Conservation (phyloP, 2,113 vertebrate species). For the Nothoprocta pentlandii region DNA sequence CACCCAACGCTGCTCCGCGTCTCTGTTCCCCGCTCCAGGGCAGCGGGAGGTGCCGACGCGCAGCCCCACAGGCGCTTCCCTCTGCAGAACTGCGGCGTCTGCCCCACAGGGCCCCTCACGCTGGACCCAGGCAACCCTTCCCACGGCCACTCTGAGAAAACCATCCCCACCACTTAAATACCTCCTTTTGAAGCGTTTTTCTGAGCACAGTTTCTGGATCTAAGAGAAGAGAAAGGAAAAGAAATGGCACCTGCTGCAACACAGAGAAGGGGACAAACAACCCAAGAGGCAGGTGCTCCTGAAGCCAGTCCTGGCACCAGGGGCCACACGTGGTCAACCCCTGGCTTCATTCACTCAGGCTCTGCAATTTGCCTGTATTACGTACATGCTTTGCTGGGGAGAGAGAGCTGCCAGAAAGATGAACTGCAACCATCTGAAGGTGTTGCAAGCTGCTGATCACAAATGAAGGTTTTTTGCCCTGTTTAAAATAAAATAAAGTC, state of each 20-base stretch:
- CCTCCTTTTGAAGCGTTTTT: background rate
- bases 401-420: background rate
- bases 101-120: background rate
- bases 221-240: background rate
- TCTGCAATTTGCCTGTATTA: background rate
- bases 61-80: fast-evolving
- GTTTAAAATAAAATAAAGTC: background rate
- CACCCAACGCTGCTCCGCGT: background rate
- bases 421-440: background rate
- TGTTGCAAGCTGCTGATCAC: background rate
- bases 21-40: background rate
- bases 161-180: background rate
- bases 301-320: background rate
- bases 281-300: background rate
- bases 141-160: fast-evolving
- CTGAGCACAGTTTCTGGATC: background rate
- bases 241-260: background rate
- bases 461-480: too few relatives aligned
- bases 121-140: background rate
- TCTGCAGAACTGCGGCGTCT: background rate
- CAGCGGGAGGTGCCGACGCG: too few relatives aligned
- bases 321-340: background rate
- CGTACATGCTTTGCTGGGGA: background rate
- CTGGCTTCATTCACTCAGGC: background rate
- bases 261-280: background rate